These are phyloP conservation scores for Anthopleura xanthogrammica DNA, from an alignment of 92 coral and sea anemone genomes.

Conservation along the genomic window DNA sequence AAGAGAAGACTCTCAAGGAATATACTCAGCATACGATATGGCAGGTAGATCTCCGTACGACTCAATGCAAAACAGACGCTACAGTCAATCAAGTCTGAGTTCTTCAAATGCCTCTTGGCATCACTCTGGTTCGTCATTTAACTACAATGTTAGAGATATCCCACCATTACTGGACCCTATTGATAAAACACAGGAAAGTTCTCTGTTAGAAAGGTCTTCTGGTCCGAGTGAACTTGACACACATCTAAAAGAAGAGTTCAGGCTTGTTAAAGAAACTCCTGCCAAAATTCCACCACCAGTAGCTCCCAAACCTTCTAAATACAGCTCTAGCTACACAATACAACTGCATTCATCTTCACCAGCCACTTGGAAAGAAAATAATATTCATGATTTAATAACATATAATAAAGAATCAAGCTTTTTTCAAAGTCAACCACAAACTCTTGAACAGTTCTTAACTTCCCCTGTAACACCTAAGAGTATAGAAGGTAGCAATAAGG, in stretches of 20 bases:
- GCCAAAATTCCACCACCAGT: conserved; percentile 28
- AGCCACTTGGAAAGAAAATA: not conserved
- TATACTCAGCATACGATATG: conserved; percentile 82
- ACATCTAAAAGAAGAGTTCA: conserved; percentile 17
- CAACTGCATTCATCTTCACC: conserved; percentile 15
- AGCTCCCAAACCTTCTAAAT: conserved; percentile 27
- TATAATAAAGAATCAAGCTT: not conserved
- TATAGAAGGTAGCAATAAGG: not conserved
- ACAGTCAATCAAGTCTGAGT: conserved; percentile 86
- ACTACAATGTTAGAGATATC: conserved; percentile 34
- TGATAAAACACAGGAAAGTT: conserved; percentile 19
- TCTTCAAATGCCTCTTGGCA: conserved; percentile 89
- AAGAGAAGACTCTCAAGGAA: conserved; percentile 73
- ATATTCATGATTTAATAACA: not conserved
- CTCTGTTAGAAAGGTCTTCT: not conserved
- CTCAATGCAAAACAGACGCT: conserved; percentile 46
- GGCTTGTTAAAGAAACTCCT: conserved; percentile 3
- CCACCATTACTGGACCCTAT: conserved; percentile 41
- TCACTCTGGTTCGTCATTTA: conserved; percentile 33
- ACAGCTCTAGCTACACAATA: conserved; percentile 38
- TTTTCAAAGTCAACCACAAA: not conserved
- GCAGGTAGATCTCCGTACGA: conserved; percentile 80
- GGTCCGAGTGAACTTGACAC: not conserved
- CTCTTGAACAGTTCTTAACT: not conserved
- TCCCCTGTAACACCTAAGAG: not conserved